phyloP scores from a whole-genome alignment of 2,797 vertebrate species.

The Periparus ater region DNA sequence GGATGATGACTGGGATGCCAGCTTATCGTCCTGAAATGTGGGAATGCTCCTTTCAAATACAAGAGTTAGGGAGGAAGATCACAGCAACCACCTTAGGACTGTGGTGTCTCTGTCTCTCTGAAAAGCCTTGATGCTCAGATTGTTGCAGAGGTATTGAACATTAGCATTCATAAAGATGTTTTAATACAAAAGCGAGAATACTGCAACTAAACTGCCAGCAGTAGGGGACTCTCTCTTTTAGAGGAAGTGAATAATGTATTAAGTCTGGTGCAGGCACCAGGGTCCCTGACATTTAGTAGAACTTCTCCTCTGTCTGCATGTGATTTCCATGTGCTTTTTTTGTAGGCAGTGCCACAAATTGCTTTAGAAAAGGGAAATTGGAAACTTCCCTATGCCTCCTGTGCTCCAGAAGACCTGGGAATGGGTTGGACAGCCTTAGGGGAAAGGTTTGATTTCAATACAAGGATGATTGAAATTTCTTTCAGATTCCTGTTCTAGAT shows the following conservation, averaged over 20 bases:
- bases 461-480: not conserved
- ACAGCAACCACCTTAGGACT: not conserved
- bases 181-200: not conserved
- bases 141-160: not conserved
- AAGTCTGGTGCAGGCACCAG: not conserved
- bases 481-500: not conserved
- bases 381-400: not conserved
- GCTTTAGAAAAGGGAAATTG: slow-evolving; percentile 4
- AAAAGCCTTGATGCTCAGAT: not conserved
- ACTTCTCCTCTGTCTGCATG: not conserved
- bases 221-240: not conserved
- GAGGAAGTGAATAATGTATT: not conserved
- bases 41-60: not conserved
- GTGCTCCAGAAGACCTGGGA: slow-evolving; percentile 22
- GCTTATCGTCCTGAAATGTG: not conserved
- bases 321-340: slow-evolving; percentile 13
- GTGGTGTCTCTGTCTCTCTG: not conserved
- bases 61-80: not conserved
- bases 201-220: not conserved
- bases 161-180: not conserved
- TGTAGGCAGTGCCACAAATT: not conserved
- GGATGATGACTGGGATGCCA: not conserved
- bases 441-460: slow-evolving; percentile 41
- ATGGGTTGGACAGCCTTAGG: not conserved
- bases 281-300: not conserved